Base-by-base conservation (phyloP, 1,140 invertebrate species). In the Drosophila oshimai region DNA sequence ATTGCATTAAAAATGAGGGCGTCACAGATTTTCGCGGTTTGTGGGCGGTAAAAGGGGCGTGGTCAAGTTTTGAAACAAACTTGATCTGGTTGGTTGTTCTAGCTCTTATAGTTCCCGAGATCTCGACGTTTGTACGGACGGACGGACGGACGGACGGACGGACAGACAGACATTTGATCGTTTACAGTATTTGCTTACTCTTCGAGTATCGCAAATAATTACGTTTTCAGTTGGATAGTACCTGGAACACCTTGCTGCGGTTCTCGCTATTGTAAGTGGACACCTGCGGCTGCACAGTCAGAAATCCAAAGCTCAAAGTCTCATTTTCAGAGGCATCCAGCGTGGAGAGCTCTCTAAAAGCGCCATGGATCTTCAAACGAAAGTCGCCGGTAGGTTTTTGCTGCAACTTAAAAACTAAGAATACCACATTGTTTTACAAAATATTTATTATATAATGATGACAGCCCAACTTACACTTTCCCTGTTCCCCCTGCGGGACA, bases 301-400 rank as follows among this genome's bases (percentile, higher is more conserved):
- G 53, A 65, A 58, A 84, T n/a, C 53, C 69, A 26, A 58, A 55
- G 29, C 33, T 73, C 1, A 34, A 1, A 2, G 83, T 81, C 20
- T 76, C 72, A 20, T 81, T 79, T 37, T 61, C 55, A 22, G 47
- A 22, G 15, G 37, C 37, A 61, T 41, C 37, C 17, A 54, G 12
- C 13, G 34, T 41, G 9, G 46, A 44, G 13, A 67, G 39, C 17
- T 70, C 62, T 12, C 83, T 69, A 20, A 90, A 90, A 6, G 89
- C 51, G 6, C 89, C 89, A 9, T 71, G 37, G 3, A 90, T 69
- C 41, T 72, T 77, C 9, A 90, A 18, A 0, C 74, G 76, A 39
- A 90, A 90, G 42, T 90, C 86, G 7, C 89, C 89, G 1, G 69
- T 70, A 2, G 89, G 89, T 37, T 89, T 90, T 39, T 80, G 68